These are phyloP conservation scores for Gonocerus acuteangulatus DNA, from an alignment of 2,888 invertebrate genomes.

Conservation along the genomic window DNA sequence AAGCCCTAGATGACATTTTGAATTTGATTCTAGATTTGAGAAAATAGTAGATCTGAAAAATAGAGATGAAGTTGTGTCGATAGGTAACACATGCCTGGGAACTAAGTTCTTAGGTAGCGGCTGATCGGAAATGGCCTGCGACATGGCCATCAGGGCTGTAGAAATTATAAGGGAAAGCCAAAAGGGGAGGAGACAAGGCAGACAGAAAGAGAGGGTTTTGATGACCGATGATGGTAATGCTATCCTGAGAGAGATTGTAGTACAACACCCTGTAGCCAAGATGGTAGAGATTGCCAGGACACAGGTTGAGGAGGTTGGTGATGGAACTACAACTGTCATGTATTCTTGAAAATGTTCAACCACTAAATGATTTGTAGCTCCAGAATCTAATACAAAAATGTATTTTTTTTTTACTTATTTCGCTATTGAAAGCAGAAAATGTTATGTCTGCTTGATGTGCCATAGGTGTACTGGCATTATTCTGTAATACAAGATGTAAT, in stretches of 20 bases:
- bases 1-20: constrained; percentile 90
- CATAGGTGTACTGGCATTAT: no score
- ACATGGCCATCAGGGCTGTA: constrained; percentile 92
- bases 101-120: constrained; percentile 94
- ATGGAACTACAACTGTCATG: constrained; percentile 99
- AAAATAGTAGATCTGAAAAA: constrained; percentile 65
- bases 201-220: no score
- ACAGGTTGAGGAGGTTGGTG: constrained; percentile 98
- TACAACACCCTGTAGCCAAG: constrained; percentile 98
- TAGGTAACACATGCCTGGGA: constrained; percentile 86
- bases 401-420: no score
- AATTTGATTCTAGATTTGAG: constrained; percentile 55
- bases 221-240: constrained; percentile 99
- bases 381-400: no score
- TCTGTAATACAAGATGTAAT: no score
- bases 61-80: constrained; percentile 72
- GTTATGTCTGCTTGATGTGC: no score
- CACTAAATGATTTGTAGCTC: no score
- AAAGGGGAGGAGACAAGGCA: constrained; percentile 68
- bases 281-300: constrained; percentile 99
- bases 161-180: constrained; percentile 86
- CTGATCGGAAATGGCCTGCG: constrained; percentile 91
- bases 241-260: constrained; percentile 91
- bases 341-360: no score
- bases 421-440: no score